Conservation (phyloP, 2,797 vertebrate species). For the Sylvilagus floridanus region DNA sequence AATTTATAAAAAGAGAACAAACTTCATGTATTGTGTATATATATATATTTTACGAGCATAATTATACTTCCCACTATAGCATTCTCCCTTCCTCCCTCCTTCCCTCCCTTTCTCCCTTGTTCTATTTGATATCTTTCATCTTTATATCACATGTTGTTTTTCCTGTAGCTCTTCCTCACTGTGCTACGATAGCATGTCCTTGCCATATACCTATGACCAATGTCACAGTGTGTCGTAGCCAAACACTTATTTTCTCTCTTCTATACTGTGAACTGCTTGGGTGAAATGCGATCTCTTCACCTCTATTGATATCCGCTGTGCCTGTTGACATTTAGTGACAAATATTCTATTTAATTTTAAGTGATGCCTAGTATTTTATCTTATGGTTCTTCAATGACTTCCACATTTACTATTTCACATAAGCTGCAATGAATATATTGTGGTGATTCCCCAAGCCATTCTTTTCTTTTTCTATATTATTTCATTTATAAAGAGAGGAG, state of each 20-base stretch:
- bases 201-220: not conserved
- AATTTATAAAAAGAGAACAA: no score
- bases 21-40: no score
- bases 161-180: not conserved
- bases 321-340: not conserved
- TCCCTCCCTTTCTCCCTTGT: no score
- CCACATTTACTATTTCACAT: slow-evolving; percentile 33
- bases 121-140: not conserved
- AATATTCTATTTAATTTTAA: not conserved
- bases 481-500: not conserved
- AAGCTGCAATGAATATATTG: not conserved
- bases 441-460: not conserved
- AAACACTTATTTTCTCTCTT: not conserved
- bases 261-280: not conserved
- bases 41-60: no score
- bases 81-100: no score
- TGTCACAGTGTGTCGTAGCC: not conserved
- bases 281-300: not conserved
- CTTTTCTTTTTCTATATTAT: not conserved
- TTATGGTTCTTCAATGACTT: not conserved
- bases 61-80: no score
- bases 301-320: not conserved
- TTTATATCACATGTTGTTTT: not conserved
- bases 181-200: not conserved
- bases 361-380: not conserved